Conservation (phyloP, 2,797 vertebrate genomes). For the Perdix hodgsoniae region DNA sequence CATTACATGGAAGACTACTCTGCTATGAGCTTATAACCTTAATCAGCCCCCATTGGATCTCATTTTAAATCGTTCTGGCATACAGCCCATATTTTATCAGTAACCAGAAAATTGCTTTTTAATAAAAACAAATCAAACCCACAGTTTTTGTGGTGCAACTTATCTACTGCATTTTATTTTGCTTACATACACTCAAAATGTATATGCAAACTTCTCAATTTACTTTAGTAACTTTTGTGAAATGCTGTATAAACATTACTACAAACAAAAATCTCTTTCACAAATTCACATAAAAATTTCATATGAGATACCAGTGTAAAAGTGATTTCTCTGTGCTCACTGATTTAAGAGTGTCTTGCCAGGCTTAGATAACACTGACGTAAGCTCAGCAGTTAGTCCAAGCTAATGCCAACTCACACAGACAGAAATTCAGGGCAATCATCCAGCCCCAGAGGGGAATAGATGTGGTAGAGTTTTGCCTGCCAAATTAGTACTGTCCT, state of each 20-base stretch:
- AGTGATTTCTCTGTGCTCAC: not conserved
- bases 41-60: not conserved
- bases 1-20: not conserved
- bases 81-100: not conserved
- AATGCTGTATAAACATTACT: not conserved
- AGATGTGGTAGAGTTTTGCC: constrained; percentile 51
- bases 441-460: constrained; percentile 32
- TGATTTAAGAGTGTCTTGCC: constrained; percentile 2
- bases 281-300: not conserved
- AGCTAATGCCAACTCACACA: constrained; percentile 31
- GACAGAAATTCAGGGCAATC: constrained; percentile 42
- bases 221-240: not conserved
- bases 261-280: not conserved
- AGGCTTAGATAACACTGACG: constrained; percentile 45
- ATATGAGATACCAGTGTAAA: not conserved
- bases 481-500: constrained; percentile 49
- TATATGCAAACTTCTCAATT: not conserved
- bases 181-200: not conserved
- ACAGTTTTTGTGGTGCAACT: not conserved
- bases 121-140: not conserved
- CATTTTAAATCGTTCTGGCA: not conserved
- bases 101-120: not conserved
- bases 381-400: constrained; percentile 38
- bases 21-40: not conserved
- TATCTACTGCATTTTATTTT: not conserved